These are phyloP conservation scores for Tragelaphus eurycerus DNA, from an alignment of 2,797 vertebrate genomes.

Conservation along the genomic window DNA sequence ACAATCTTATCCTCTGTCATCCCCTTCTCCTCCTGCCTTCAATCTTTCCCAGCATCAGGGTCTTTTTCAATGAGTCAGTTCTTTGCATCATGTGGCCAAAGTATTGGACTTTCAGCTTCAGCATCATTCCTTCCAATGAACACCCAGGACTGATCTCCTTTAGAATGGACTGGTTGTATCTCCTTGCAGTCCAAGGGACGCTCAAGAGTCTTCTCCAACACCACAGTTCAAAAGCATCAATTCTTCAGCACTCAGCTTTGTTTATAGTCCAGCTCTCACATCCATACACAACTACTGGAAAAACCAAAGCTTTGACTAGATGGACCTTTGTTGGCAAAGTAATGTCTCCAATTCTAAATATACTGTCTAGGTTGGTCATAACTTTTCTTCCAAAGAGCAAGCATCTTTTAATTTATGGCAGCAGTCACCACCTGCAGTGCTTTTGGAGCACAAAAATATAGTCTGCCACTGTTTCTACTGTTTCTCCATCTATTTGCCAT, in stretches of 20 bases:
- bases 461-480: background rate
- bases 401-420: background rate
- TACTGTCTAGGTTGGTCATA: background rate
- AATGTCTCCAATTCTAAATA: background rate
- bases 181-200: background rate
- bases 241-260: background rate
- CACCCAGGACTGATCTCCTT: background rate
- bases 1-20: background rate
- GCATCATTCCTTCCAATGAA: background rate
- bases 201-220: background rate
- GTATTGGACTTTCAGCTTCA: background rate
- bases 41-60: background rate
- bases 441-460: background rate
- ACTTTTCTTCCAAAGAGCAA: background rate
- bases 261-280: background rate
- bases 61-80: background rate
- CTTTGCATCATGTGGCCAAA: background rate
- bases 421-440: background rate
- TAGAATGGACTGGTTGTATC: fast-evolving
- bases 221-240: background rate
- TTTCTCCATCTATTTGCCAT: background rate
- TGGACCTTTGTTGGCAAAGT: background rate
- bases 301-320: background rate
- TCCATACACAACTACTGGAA: background rate
- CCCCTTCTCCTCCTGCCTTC: background rate